A percentile compares a stretch with the other conserved stretches of the same genome.
Conservation (phyloP, 2,113 vertebrate genomes). For the Datnioides undecimradiatus region DNA sequence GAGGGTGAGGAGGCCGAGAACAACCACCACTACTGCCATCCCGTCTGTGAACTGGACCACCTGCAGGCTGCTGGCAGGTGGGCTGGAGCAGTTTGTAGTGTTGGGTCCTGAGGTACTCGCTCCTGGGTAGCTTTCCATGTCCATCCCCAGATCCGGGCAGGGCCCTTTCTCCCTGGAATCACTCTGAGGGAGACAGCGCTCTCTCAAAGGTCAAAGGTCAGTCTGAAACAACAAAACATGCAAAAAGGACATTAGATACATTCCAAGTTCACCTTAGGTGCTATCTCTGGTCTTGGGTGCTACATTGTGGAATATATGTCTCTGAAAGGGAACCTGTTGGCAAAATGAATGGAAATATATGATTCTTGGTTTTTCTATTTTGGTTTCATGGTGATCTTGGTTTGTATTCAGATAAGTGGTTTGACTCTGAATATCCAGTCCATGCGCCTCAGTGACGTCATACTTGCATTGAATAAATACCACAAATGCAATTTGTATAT, state of each 20-base stretch:
- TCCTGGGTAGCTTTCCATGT: slow-evolving; percentile 61
- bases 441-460: too few species aligned
- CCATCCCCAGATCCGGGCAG: slow-evolving; percentile 4
- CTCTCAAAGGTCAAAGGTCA: slow-evolving; percentile 15
- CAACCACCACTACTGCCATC: slow-evolving; percentile 81
- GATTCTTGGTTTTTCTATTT: neutral
- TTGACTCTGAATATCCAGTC: too few species aligned
- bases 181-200: neutral
- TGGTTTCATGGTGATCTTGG: neutral
- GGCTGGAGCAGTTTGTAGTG: slow-evolving; percentile 86
- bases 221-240: slow-evolving; percentile 50
- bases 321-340: neutral
- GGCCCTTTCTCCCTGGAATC: neutral
- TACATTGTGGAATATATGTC: too few species aligned
- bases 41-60: slow-evolving; percentile 83
- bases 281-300: too few species aligned
- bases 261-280: too few species aligned
- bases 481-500: too few species aligned
- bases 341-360: neutral
- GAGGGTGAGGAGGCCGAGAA: slow-evolving; percentile 86
- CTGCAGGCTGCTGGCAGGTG: slow-evolving; percentile 69
- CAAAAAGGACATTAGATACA: slow-evolving; percentile 3
- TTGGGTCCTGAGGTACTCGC: slow-evolving; percentile 80
- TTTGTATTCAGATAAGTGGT: too few species aligned
- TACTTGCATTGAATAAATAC: too few species aligned